A percentile compares a stretch with the other conserved stretches of the same genome.
Evolutionary conservation across 2,888 invertebrate species (phyloP).

Genomic region (Caenorhabditis sp.): DNA sequence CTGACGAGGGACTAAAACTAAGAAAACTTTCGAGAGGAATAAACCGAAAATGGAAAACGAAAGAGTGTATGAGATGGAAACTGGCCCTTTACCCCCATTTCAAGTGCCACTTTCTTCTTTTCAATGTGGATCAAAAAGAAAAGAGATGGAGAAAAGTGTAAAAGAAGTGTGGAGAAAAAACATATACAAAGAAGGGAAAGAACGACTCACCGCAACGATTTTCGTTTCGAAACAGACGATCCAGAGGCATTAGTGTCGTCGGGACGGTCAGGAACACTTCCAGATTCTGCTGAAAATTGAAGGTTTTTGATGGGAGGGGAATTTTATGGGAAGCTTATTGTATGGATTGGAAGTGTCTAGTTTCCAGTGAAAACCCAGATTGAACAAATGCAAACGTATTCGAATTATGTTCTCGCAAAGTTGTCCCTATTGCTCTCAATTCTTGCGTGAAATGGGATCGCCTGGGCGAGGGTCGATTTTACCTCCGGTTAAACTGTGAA

Average conservation of each 20-base stretch:
- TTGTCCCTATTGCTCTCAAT: too few relatives aligned
- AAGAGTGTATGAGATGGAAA: slow-evolving; percentile 23
- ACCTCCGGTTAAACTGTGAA: too few relatives aligned
- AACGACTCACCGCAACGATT: slow-evolving; percentile 72
- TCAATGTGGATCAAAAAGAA: slow-evolving; percentile 35
- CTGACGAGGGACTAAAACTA: slow-evolving; percentile 11
- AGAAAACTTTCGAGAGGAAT: slow-evolving; percentile 15
- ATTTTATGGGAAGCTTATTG: neutral
- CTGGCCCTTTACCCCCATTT: slow-evolving; percentile 40
- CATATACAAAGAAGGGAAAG: slow-evolving; percentile 26
- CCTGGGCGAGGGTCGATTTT: too few relatives aligned
- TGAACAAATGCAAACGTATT: too few relatives aligned
- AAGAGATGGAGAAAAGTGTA: slow-evolving; percentile 14
- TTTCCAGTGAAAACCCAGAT: too few relatives aligned
- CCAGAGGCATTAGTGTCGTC: slow-evolving; percentile 61
- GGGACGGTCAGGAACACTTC: slow-evolving; percentile 70
- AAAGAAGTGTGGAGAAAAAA: slow-evolving; percentile 13
- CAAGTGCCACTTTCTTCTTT: slow-evolving; percentile 53
- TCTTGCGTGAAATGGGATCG: too few relatives aligned
- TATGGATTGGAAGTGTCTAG: too few relatives aligned
- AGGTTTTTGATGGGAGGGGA: neutral
- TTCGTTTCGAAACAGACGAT: slow-evolving; percentile 68
- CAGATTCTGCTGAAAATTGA: slow-evolving; percentile 64
- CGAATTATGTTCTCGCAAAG: too few relatives aligned
- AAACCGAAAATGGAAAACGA: neutral